Evolutionary conservation across 2,113 vertebrate genomes (phyloP).

Genomic region (Garra rufa): DNA sequence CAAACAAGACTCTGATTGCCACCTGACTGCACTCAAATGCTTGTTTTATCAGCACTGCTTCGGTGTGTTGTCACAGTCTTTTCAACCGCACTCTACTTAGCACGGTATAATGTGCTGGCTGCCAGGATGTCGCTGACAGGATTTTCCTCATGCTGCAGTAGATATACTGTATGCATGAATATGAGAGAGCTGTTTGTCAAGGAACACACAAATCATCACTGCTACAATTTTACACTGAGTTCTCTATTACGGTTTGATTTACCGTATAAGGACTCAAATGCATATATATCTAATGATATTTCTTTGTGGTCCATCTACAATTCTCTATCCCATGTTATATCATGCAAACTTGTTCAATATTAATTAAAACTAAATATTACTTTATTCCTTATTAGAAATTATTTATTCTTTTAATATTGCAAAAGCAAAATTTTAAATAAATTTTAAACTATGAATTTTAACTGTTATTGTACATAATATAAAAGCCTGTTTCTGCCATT

Average conservation of each 20-base stretch:
- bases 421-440: too few relatives aligned
- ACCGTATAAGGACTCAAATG: background rate
- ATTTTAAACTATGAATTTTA: too few relatives aligned
- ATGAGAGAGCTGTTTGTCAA: background rate
- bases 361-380: background rate
- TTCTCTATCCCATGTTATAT: background rate
- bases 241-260: background rate
- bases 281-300: background rate
- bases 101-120: background rate
- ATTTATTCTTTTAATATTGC: too few relatives aligned
- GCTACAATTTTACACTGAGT: background rate
- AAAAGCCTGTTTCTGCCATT: too few relatives aligned
- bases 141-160: background rate
- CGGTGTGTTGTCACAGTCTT: background rate
- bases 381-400: too few relatives aligned
- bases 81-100: conserved; percentile 5
- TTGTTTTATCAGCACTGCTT: conserved; percentile 18
- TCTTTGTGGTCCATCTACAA: background rate
- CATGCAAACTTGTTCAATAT: background rate
- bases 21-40: conserved; percentile 25
- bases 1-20: conserved; percentile 17
- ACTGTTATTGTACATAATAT: too few relatives aligned
- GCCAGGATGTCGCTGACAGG: background rate
- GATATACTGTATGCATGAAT: background rate
- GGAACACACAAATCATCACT: background rate